Percentiles rank a stretch among this genome's conserved stretches.
phyloP scores from a whole-genome alignment of 2,797 vertebrate species.

The Propithecus perrieri region DNA sequence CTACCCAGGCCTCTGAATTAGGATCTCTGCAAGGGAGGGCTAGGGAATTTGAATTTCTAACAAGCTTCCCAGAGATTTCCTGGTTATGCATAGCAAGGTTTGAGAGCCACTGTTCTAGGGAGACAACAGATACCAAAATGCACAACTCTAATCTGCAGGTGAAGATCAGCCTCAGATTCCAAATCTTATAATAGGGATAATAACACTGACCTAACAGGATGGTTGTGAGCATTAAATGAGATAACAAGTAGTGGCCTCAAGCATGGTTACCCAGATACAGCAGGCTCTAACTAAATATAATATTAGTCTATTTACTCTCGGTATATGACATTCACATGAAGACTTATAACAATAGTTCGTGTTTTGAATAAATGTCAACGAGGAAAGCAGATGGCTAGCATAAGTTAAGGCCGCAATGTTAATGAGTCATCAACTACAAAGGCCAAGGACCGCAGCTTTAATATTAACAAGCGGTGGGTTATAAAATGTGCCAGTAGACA shows the following conservation, averaged over 20 bases:
- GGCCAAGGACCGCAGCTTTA: background rate
- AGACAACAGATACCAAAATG: background rate
- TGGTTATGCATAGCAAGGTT: background rate
- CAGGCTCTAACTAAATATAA: background rate
- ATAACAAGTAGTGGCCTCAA: background rate
- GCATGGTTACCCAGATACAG: background rate
- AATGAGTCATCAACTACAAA: slow-evolving; percentile 5
- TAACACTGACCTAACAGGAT: background rate
- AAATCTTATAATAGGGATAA: background rate
- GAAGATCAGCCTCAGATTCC: background rate
- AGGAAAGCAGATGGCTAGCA: slow-evolving; percentile 38
- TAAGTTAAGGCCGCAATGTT: background rate
- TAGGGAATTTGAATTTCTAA: background rate
- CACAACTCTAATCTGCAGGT: background rate
- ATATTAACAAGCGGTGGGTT: background rate
- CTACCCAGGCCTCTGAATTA: background rate
- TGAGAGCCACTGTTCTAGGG: background rate
- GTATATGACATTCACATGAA: background rate
- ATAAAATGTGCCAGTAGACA: background rate
- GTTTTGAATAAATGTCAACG: slow-evolving; percentile 34
- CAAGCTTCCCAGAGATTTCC: background rate
- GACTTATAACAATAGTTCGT: background rate
- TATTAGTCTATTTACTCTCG: background rate
- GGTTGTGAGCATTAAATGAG: background rate
- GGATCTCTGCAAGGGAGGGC: background rate